phyloP scores from a whole-genome alignment of 2,797 vertebrate genomes.

The Carcharodon carcharias region DNA sequence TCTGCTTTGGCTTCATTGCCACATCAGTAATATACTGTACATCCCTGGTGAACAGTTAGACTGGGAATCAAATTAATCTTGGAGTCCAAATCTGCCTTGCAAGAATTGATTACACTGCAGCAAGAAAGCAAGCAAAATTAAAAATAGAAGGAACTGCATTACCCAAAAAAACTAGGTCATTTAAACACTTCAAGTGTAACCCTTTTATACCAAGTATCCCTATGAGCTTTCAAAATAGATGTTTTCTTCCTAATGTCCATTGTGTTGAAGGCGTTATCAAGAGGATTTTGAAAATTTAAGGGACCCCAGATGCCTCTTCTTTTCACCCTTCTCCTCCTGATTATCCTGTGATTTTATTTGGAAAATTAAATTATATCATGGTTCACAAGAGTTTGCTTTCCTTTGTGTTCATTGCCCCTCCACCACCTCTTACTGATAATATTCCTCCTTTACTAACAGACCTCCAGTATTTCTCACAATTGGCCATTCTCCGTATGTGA shows the following conservation, averaged over 20 bases:
- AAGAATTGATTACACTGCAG: conserved; percentile 41
- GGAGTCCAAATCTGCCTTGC: conserved; percentile 39
- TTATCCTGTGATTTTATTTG: background rate
- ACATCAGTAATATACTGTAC: conserved; percentile 37
- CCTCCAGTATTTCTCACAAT: background rate
- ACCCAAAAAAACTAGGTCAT: conserved; percentile 30
- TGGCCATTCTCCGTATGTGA: background rate
- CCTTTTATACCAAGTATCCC: background rate
- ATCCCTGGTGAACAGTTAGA: conserved; percentile 40
- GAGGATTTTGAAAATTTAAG: background rate
- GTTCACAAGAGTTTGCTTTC: background rate
- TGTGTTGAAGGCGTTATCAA: too few species aligned
- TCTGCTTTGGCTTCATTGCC: conserved; percentile 34
- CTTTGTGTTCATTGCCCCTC: background rate
- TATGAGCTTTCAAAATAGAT: background rate
- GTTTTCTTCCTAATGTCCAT: background rate
- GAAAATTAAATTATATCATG: too few species aligned
- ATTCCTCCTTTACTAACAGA: background rate
- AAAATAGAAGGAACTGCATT: conserved; percentile 40
- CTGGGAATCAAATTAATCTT: conserved; percentile 43
- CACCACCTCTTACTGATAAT: background rate
- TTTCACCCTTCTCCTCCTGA: background rate
- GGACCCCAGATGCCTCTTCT: background rate
- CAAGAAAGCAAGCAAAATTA: conserved; percentile 42
- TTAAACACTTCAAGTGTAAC: conserved; percentile 8